These are phyloP conservation scores for Chelonia mydas DNA, from an alignment of 2,797 vertebrate genomes.

Conservation along the genomic window DNA sequence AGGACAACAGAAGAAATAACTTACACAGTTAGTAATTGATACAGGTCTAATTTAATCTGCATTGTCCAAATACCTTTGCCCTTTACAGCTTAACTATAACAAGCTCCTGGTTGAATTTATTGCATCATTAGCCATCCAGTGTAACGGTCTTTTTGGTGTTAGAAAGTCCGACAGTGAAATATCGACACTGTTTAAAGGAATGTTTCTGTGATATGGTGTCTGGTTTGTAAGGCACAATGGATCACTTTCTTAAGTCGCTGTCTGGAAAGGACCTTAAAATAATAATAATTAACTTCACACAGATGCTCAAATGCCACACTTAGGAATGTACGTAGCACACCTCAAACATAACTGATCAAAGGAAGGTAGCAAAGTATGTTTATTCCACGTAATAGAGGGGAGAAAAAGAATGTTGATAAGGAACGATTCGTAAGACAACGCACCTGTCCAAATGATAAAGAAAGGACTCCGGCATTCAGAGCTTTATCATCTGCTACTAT, in stretches of 20 bases:
- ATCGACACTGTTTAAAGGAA: slow-evolving; percentile 20
- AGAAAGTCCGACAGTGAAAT: slow-evolving; percentile 19
- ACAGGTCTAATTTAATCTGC: slow-evolving; percentile 53
- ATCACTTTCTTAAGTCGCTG: neutral
- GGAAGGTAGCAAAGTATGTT: neutral
- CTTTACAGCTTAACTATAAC: slow-evolving; percentile 67
- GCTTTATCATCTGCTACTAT: neutral
- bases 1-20: slow-evolving; percentile 55
- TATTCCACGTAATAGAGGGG: neutral
- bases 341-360: neutral
- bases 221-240: neutral
- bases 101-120: slow-evolving; percentile 58
- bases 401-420: neutral
- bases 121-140: slow-evolving; percentile 43
- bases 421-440: neutral
- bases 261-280: neutral
- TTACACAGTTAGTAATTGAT: slow-evolving; percentile 23
- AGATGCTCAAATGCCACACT: neutral
- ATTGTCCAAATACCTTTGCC: slow-evolving; percentile 65
- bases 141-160: neutral
- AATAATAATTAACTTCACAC: neutral
- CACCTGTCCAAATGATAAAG: fast-evolving
- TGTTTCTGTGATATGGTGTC: neutral
- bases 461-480: neutral
- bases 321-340: neutral